phyloP scores from a whole-genome alignment of 2,888 invertebrate species.

The Pollenia angustigena region DNA sequence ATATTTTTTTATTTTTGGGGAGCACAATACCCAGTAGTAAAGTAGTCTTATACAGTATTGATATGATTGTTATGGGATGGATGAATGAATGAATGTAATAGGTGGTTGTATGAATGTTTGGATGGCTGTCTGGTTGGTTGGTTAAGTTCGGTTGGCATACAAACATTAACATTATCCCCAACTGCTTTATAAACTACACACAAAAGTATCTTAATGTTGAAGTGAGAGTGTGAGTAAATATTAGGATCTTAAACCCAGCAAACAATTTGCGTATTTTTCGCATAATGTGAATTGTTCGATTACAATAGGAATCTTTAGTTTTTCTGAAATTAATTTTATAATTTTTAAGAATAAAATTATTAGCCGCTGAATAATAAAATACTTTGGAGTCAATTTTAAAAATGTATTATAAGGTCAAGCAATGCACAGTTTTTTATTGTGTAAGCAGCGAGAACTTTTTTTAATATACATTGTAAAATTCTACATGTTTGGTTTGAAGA shows the following conservation, averaged over 20 bases:
- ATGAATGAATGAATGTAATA: constrained; percentile 13
- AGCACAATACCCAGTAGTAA: constrained; percentile 60
- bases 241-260: neutral
- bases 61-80: constrained; percentile 42
- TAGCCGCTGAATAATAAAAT: no score
- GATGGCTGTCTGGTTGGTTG: constrained; percentile 30
- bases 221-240: neutral
- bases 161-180: constrained; percentile 42
- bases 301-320: no score
- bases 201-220: constrained; percentile 26
- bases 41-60: constrained; percentile 40
- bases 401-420: no score
- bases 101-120: neutral
- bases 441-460: no score
- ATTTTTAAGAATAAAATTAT: no score
- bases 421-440: no score
- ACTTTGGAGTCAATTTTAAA: no score
- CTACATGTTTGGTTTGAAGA: no score
- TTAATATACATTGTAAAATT: no score
- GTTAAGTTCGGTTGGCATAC: constrained; percentile 5
- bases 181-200: constrained; percentile 39
- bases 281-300: no score
- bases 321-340: no score
- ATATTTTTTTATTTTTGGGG: constrained; percentile 29
- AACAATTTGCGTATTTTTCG: neutral